Evolutionary conservation across 2,113 vertebrate species (phyloP).

Genomic region (Machaerirhynchus nigripectus): DNA sequence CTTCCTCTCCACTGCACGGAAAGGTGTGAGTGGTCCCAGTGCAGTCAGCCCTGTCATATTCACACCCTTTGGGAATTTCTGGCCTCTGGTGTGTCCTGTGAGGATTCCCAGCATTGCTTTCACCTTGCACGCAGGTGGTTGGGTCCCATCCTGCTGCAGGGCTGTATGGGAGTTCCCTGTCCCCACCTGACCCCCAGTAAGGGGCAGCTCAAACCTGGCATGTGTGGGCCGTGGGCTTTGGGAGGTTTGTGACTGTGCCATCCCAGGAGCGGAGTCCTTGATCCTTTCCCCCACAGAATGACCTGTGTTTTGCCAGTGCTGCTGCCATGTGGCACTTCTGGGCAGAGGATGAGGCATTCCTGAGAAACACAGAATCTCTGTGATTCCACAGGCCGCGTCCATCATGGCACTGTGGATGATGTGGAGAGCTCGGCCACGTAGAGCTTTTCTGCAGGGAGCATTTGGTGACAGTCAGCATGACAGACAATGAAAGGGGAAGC

Average conservation of each 20-base stretch:
- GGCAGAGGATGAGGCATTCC: not conserved
- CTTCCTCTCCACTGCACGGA: not conserved
- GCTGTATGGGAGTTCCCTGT: not conserved
- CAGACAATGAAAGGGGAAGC: not conserved
- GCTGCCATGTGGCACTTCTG: not conserved
- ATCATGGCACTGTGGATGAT: accelerated
- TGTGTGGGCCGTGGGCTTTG: accelerated
- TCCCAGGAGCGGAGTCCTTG: accelerated
- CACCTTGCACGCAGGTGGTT: accelerated
- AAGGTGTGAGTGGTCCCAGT: not conserved
- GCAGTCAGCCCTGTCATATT: not conserved
- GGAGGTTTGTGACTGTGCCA: not conserved
- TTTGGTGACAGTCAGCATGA: not conserved
- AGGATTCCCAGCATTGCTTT: not conserved
- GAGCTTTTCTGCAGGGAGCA: not conserved
- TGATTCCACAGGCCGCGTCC: not conserved
- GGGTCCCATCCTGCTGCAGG: accelerated
- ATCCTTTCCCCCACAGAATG: accelerated
- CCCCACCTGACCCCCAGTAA: not conserved
- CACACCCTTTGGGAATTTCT: not conserved
- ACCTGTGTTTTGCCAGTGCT: not conserved
- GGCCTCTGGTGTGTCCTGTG: not conserved
- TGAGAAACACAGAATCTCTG: not conserved
- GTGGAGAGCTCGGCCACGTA: not conserved
- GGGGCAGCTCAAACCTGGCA: not conserved